Conservation (phyloP, 1,140 invertebrate genomes). For the Diorhabda elongata region DNA sequence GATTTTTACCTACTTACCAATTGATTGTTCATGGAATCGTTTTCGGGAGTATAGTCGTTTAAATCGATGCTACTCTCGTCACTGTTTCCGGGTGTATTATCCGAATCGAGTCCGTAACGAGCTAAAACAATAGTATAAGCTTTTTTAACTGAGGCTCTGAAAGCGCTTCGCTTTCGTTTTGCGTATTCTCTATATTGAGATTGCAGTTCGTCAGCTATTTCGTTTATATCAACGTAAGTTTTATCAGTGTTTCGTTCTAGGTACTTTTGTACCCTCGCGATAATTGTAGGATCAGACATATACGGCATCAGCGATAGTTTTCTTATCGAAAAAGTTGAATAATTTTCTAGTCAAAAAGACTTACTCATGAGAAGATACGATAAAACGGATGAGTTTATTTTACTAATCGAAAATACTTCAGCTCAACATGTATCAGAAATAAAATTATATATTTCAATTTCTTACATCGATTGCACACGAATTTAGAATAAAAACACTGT, state of each 20-base stretch:
- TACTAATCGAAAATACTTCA: too few species aligned
- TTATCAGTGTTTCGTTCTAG: conserved; percentile 53
- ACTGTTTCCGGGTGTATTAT: conserved; percentile 45
- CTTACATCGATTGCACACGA: too few species aligned
- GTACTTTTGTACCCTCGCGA: conserved; percentile 48
- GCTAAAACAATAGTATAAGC: conserved; percentile 52
- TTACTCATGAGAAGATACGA: neutral
- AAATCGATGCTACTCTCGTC: conserved; percentile 47
- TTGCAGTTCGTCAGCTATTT: conserved; percentile 57
- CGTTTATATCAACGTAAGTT: conserved; percentile 55
- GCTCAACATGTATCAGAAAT: too few species aligned
- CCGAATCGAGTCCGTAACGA: conserved; percentile 44
- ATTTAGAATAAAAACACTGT: too few species aligned
- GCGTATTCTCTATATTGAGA: conserved; percentile 56
- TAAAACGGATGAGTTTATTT: too few species aligned
- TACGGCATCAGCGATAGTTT: conserved; percentile 29
- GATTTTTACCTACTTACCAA: conserved; percentile 21
- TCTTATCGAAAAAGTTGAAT: neutral
- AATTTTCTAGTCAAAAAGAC: neutral
- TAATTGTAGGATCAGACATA: conserved; percentile 38
- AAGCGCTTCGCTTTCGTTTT: conserved; percentile 54
- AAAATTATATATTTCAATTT: too few species aligned
- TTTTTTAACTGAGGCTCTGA: conserved; percentile 49
- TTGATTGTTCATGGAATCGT: conserved; percentile 38
- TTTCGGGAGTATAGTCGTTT: conserved; percentile 17